Evolutionary conservation across 2,888 invertebrate species (phyloP).

Genomic region (Ophioninae sp.): DNA sequence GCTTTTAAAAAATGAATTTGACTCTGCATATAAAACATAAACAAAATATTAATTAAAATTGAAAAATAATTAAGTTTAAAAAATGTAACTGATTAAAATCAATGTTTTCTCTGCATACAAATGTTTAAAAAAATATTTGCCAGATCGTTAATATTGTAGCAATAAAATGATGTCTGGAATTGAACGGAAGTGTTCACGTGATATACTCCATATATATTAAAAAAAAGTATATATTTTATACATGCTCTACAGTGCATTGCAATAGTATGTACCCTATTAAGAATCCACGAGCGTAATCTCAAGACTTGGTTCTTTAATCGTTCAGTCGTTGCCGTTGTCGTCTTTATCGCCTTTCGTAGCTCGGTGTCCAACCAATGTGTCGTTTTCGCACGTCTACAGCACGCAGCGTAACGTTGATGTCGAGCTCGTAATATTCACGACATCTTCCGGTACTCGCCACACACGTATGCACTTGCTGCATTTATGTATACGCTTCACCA

Average conservation of each 20-base stretch:
- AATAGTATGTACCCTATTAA: slow-evolving; percentile 28
- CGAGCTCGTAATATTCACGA: slow-evolving; percentile 31
- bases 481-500: slow-evolving; percentile 1
- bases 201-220: too few species aligned
- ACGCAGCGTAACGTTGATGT: background rate
- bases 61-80: too few species aligned
- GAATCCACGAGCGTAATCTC: slow-evolving; percentile 56
- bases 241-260: background rate
- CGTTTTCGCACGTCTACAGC: slow-evolving; percentile 29
- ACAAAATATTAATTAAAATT: too few species aligned
- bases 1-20: too few species aligned
- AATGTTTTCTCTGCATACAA: too few species aligned
- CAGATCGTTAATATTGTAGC: too few species aligned
- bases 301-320: slow-evolving; percentile 57
- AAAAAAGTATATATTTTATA: background rate
- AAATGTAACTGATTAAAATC: too few species aligned
- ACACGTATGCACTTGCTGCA: slow-evolving; percentile 17
- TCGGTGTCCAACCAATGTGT: slow-evolving; percentile 21
- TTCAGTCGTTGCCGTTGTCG: slow-evolving; percentile 8
- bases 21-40: too few species aligned
- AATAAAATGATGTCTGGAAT: too few species aligned
- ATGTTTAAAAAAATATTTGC: too few species aligned
- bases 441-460: slow-evolving; percentile 2
- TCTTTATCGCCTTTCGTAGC: slow-evolving; percentile 23
- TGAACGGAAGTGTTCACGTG: slow-evolving; percentile 14